Evolutionary conservation across 2,113 vertebrate species (phyloP).

Genomic region (Hydrolagus affinis): DNA sequence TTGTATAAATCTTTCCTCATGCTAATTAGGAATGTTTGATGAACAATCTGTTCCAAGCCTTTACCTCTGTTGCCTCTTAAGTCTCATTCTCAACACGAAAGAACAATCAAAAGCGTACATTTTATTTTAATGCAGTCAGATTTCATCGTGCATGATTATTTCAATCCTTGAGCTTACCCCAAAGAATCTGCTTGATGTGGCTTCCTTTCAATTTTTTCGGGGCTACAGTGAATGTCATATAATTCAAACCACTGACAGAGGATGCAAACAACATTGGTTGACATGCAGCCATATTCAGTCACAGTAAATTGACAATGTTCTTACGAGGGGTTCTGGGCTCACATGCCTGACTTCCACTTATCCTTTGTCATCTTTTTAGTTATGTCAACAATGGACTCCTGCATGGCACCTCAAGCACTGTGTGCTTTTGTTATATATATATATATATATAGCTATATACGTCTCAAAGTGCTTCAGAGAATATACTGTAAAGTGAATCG

Average conservation of each 20-base stretch:
- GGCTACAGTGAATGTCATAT: not conserved
- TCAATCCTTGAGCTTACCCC: not conserved
- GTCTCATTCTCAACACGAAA: not conserved
- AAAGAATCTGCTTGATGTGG: not conserved
- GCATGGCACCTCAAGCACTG: too few relatives aligned
- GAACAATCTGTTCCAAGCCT: not conserved
- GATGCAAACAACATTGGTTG: not conserved
- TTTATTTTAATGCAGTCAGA: not conserved
- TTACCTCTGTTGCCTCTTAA: not conserved
- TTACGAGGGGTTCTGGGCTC: not conserved
- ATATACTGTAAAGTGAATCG: too few relatives aligned
- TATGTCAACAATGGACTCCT: too few relatives aligned
- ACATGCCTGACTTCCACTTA: not conserved
- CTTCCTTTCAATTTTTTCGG: not conserved
- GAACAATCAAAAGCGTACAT: not conserved
- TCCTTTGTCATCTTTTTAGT: too few relatives aligned
- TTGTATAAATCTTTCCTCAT: too few relatives aligned
- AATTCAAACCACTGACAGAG: not conserved
- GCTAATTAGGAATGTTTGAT: too few relatives aligned
- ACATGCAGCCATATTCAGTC: slow-evolving; percentile 3
- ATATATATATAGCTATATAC: too few relatives aligned
- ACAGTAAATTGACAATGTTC: not conserved
- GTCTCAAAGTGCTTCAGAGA: too few relatives aligned
- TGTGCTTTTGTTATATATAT: too few relatives aligned
- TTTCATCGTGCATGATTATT: not conserved